phyloP scores from a whole-genome alignment of 2,888 invertebrate species.

The Linnaemya tessellans region DNA sequence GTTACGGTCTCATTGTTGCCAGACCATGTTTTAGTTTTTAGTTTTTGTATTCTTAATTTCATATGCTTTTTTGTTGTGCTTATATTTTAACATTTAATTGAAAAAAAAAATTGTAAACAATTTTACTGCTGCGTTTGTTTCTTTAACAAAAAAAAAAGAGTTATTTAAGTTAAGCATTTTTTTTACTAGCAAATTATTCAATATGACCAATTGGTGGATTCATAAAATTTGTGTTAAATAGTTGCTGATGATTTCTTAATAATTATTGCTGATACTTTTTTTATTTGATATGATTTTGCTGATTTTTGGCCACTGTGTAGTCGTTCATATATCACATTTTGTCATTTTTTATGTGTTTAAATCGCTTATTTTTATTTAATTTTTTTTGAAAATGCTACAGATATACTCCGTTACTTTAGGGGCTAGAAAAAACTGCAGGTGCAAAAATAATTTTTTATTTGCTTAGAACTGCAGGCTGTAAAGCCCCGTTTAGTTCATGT shows the following conservation, averaged over 20 bases:
- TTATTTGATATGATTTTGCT: neutral
- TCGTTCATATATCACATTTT: neutral
- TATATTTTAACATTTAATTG: conserved; percentile 27
- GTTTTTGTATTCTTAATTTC: conserved; percentile 17
- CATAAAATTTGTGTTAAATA: neutral
- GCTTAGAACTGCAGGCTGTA: neutral
- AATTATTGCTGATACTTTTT: neutral
- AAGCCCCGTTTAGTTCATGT: neutral
- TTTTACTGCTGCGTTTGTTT: conserved; percentile 15
- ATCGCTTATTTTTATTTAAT: neutral
- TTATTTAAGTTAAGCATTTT: conserved; percentile 6
- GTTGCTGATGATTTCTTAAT: conserved; percentile 5
- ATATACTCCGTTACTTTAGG: too few relatives aligned
- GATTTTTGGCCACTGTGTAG: neutral
- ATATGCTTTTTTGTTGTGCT: conserved; percentile 14
- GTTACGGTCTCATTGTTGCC: conserved; percentile 64
- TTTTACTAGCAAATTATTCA: neutral
- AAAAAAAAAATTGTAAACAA: neutral
- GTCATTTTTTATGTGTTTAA: neutral
- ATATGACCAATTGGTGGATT: conserved; percentile 4
- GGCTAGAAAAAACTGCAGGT: neutral
- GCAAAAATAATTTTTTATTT: neutral
- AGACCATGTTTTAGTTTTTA: conserved; percentile 29
- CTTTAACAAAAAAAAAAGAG: conserved; percentile 2
- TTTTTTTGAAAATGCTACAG: too few relatives aligned